Base-by-base conservation (phyloP, 2,797 vertebrate genomes). In the Leptoclinus maculatus region DNA sequence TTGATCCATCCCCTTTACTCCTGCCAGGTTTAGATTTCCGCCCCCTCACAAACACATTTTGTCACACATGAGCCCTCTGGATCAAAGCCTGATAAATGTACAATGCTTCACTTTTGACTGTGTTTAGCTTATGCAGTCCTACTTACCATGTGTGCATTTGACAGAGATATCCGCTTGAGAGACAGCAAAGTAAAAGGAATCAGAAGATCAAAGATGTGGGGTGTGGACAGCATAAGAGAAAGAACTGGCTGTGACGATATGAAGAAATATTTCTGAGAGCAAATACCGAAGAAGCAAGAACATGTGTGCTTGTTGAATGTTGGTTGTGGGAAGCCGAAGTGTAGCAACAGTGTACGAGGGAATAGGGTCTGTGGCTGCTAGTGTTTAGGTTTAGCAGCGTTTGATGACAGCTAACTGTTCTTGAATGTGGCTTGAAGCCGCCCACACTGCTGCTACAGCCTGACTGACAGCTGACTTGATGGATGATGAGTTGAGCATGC, bases 401-500 rank as follows among this genome's bases (percentile, higher is more conserved):
- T 82, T 91, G 93, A 92, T 94, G 93, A 94, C 92, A 92, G 92
- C 88, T 92, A 85, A 86, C 88, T 85, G 82, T 79, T 84, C 79
- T 87, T 86, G 78, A 91, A 88, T 87, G 82, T 84, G 90, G 91
- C 86, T 78, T 38, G 41, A 38, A 25, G 71, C 82, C 89, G 79
- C 85, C 90, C 88, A 76, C 88, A 89, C 65, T 45, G 60, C 58
- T 25, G 51, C 51, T 79, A 34, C 74, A 83, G 78, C 38, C 71
- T 76, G 76, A 80, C n/a, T 63, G 84, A 79, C 39, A 76, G 60
- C 11, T 41, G 5, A 41, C 27, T 63, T 5, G 36, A 29, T 7
- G 23, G 17, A 64, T 64, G 16, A 34, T n/a, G 2, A 74, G 34
- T 16, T 27, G 12, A 27, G 53, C 23, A 16, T 14, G 53, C 53